These are phyloP conservation scores for Nomia melanderi DNA, from an alignment of 1,140 invertebrate genomes.

Conservation along the genomic window DNA sequence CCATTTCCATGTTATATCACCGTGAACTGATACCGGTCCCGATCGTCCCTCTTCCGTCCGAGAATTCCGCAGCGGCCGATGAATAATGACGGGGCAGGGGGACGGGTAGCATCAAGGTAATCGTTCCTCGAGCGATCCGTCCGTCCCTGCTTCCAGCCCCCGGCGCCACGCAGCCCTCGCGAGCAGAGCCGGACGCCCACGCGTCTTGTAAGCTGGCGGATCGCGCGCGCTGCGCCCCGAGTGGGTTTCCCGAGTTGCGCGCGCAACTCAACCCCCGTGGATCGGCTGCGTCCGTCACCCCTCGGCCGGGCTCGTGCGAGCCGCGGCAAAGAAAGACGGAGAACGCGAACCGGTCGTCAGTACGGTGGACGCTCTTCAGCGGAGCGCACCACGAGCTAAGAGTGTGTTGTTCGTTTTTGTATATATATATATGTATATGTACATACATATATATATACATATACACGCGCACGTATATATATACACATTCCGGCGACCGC, in stretches of 20 bases:
- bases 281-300: constrained; percentile 35
- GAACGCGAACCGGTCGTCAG: constrained; percentile 56
- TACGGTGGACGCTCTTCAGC: constrained; percentile 70
- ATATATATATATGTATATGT: no score
- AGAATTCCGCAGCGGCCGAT: not conserved
- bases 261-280: constrained; percentile 54
- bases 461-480: no score
- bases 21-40: no score
- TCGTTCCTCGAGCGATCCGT: not conserved
- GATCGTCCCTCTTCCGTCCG: no score
- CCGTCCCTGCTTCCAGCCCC: constrained; percentile 51
- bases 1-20: no score
- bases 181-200: constrained; percentile 62
- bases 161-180: constrained; percentile 42
- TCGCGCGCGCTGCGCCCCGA: constrained; percentile 16
- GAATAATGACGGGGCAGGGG: constrained; percentile 19
- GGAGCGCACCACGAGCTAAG: constrained; percentile 58
- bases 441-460: no score
- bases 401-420: constrained; percentile 12
- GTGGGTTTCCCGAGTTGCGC: constrained; percentile 35
- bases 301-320: constrained; percentile 49
- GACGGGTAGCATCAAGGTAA: no score
- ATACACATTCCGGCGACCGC: no score
- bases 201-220: constrained; percentile 55
- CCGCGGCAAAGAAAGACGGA: constrained; percentile 52